Base-by-base conservation (phyloP, 2,888 invertebrate genomes). In the Oxycera nigricornis region DNA sequence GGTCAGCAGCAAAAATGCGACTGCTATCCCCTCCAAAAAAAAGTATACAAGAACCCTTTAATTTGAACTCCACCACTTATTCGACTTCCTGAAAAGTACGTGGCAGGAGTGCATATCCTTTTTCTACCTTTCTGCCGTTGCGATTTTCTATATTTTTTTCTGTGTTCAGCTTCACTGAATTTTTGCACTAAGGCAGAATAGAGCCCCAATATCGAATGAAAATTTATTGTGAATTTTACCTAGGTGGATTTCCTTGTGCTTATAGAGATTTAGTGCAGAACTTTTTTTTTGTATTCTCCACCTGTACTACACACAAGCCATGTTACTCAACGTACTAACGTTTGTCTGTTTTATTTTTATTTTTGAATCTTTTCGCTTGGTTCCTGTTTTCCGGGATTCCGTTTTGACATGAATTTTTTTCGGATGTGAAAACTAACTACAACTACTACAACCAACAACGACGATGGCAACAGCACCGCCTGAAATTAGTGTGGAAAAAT, bases 381-480 rank as follows among this genome's bases (percentile, higher is more conserved):
- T 41, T 52, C 26, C 55, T 70, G 20, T 55, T 55, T 55, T 55
- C 55, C 20, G 11, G 55, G 20, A 22, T 55, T 11, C 4, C 4
- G 6, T 17, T 2, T 55, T 55, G 55, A 7, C 11, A 11, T 46
- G 6, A 11, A 35, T 35, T 6, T 35, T n/a, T 22, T 55, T 20
- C 24, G 55, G 55, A 22, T 22, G 55, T 20, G 24, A 20, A 24
- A 20, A 20, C 24, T 3, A 46, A n/a, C n/a, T 46, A 46, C 14
- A 11, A 24, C n/a, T n/a, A n/a, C n/a, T n/a, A n/a, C n/a, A n/a
- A 7, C 3, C 52, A 52, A n/a, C 9, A 52, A 20, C 9, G 20
- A n/a, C n/a, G n/a, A n/a, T n/a, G n/a, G n/a, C n/a, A 39, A 68
- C 80, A 90, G 90, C 89, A 83, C 89, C 90, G 3, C 90, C 90